These are phyloP conservation scores for Anthrax anthrax DNA, from an alignment of 2,888 invertebrate species.

Conservation along the genomic window DNA sequence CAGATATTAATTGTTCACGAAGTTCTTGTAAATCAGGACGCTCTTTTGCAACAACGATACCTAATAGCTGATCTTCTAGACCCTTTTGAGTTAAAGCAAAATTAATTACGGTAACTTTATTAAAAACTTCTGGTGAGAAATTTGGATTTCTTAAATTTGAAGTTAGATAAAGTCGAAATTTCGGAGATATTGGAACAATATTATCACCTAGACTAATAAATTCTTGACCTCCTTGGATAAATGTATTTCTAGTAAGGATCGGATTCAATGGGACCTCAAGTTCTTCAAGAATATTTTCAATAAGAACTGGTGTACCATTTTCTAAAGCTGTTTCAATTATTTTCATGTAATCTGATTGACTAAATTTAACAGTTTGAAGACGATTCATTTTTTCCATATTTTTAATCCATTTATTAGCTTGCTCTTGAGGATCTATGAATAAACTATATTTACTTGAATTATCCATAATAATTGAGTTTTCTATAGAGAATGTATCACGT, in stretches of 20 bases:
- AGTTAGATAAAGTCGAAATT: conserved; percentile 74
- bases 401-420: conserved; percentile 84
- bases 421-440: conserved; percentile 84
- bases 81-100: conserved; percentile 68
- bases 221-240: conserved; percentile 57
- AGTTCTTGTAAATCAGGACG: conserved; percentile 77
- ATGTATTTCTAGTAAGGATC: conserved; percentile 61
- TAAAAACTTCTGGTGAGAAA: conserved; percentile 75
- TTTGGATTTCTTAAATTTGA: conserved; percentile 80
- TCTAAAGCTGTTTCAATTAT: conserved; percentile 52
- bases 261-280: conserved; percentile 78
- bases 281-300: conserved; percentile 76
- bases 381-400: conserved; percentile 54
- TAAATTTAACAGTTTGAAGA: conserved; percentile 28
- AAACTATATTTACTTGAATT: conserved; percentile 79
- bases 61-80: conserved; percentile 70
- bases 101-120: conserved; percentile 74
- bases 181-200: conserved; percentile 60
- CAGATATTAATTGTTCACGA: conserved; percentile 62
- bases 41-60: conserved; percentile 78
- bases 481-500: conserved; percentile 69
- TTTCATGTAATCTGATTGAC: conserved; percentile 32
- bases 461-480: conserved; percentile 73
- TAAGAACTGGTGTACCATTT: conserved; percentile 58
- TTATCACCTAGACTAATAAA: conserved; percentile 77